These are phyloP conservation scores for human DNA, from an alignment of 2,113 vertebrate genomes.

Conservation along the genomic window GRCh38 chr12:39931001-39931500, in stretches of 20 bases:
- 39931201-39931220: neutral
- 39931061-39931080: neutral
- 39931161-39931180: neutral
- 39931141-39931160: neutral
- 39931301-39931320: too few relatives aligned
- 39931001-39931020: neutral
- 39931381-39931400: neutral
- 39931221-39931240: neutral
- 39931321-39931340: too few relatives aligned
- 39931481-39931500: neutral
- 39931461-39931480: neutral
- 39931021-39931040: conserved; percentile 9
- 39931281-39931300: neutral
- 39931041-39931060: neutral
- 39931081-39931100: neutral
- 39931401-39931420: neutral
- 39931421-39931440: neutral
- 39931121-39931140: neutral
- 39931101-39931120: conserved; percentile 21
- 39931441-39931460: neutral
- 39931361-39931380: neutral
- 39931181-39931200: neutral
- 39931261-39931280: neutral
- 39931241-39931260: neutral
- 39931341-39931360: neutral